Conservation (phyloP, 2,113 vertebrate genomes). For the Neodon shergylaensis region DNA sequence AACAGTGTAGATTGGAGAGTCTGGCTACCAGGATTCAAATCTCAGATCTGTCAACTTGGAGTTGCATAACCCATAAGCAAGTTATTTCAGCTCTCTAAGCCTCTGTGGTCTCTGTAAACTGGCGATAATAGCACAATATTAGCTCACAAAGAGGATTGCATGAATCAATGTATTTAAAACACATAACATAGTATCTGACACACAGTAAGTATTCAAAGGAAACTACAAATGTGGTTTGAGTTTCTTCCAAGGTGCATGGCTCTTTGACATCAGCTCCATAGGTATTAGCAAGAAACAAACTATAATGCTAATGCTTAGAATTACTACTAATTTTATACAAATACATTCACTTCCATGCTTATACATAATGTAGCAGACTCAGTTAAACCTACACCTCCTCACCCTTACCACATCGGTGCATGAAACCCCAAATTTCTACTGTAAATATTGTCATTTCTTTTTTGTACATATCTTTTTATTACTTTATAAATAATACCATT, state of each 20-base stretch:
- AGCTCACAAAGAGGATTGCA: conserved; percentile 11
- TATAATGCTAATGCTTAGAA: conserved; percentile 25
- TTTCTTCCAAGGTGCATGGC: background rate
- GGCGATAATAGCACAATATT: conserved; percentile 23
- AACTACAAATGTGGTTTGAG: conserved; percentile 16
- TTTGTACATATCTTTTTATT: background rate
- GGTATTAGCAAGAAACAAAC: background rate
- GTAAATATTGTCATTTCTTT: conserved; percentile 12
- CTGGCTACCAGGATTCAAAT: background rate
- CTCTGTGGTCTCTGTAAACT: conserved; percentile 14
- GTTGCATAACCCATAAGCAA: conserved; percentile 5
- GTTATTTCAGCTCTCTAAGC: conserved; percentile 32
- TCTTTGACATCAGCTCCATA: conserved; percentile 14
- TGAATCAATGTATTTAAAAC: conserved; percentile 49
- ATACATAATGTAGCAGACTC: background rate
- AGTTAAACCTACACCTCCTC: background rate
- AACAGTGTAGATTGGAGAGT: background rate
- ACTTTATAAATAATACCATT: no score
- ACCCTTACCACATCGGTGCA: background rate
- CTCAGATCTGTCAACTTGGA: background rate
- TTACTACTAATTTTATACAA: conserved; percentile 38
- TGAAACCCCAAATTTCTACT: background rate
- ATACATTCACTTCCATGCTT: background rate
- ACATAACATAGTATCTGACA: background rate
- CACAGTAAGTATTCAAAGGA: conserved; percentile 19